These are phyloP conservation scores for Pseudococcus viburni DNA, from an alignment of 2,888 invertebrate genomes.

Conservation along the genomic window DNA sequence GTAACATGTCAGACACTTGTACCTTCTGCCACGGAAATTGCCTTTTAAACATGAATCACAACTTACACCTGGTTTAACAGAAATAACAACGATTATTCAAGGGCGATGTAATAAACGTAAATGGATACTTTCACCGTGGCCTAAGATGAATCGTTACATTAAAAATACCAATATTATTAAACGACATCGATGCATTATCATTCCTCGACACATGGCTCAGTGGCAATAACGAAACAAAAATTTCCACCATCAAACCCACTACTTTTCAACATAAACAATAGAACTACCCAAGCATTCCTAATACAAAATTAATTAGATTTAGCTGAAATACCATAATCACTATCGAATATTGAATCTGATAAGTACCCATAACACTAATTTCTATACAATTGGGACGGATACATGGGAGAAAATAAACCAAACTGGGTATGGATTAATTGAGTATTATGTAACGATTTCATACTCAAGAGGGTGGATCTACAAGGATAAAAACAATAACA, in stretches of 20 bases:
- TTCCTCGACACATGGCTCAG: background rate
- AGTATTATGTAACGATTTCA: constrained; percentile 27
- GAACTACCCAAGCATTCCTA: background rate
- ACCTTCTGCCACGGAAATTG: constrained; percentile 96
- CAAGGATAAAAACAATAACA: constrained; percentile 56
- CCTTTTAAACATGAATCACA: constrained; percentile 99
- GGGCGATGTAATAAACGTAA: constrained; percentile 20
- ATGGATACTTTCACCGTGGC: background rate
- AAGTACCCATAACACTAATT: background rate
- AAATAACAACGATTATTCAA: background rate
- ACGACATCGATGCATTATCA: background rate
- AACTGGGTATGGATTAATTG: background rate
- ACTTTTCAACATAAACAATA: background rate
- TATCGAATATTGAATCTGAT: background rate
- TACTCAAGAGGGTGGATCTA: background rate
- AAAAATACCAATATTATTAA: background rate
- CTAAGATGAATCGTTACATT: background rate
- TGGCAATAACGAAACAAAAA: background rate
- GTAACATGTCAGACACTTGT: constrained; percentile 99
- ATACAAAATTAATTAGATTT: background rate
- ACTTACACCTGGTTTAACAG: constrained; percentile 87
- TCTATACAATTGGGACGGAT: background rate
- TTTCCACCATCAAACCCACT: background rate
- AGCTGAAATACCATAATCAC: background rate
- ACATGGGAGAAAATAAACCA: background rate